Percentiles rank a stretch among this genome's conserved stretches.
Conservation (phyloP, 1,140 invertebrate genomes). For the Trichogramma pretiosum region DNA sequence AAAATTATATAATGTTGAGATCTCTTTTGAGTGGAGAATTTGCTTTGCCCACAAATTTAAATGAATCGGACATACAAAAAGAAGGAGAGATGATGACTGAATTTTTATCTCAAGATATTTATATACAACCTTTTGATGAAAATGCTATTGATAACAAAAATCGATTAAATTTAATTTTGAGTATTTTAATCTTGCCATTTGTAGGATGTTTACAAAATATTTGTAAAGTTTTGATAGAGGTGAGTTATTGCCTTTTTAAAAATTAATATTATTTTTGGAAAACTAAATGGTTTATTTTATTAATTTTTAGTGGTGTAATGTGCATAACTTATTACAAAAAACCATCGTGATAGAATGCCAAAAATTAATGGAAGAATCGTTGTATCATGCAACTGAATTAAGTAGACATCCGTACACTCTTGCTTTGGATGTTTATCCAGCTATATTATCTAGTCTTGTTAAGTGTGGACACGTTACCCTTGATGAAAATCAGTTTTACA, state of each 20-base stretch:
- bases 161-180: slow-evolving; percentile 40
- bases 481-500: slow-evolving; percentile 24
- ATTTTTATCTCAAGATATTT: slow-evolving; percentile 40
- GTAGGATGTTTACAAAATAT: slow-evolving; percentile 40
- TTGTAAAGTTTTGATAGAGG: slow-evolving; percentile 35
- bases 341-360: slow-evolving; percentile 33
- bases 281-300: slow-evolving; percentile 5
- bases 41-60: slow-evolving; percentile 35
- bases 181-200: slow-evolving; percentile 46
- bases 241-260: slow-evolving; percentile 21
- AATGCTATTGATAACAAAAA: slow-evolving; percentile 25
- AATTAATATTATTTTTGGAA: not conserved
- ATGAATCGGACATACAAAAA: slow-evolving; percentile 34
- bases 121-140: slow-evolving; percentile 28
- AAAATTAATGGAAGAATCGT: slow-evolving; percentile 30
- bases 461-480: slow-evolving; percentile 24
- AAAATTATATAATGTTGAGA: slow-evolving; percentile 43
- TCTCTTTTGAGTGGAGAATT: slow-evolving; percentile 51
- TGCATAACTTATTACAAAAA: slow-evolving; percentile 22
- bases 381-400: slow-evolving; percentile 24
- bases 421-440: slow-evolving; percentile 35
- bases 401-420: slow-evolving; percentile 38
- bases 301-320: slow-evolving; percentile 34
- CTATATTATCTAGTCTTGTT: slow-evolving; percentile 32
- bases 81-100: slow-evolving; percentile 45